A percentile compares a stretch with the other conserved stretches of the same genome.
phyloP scores from a whole-genome alignment of 1,140 invertebrate genomes.

The Dolichoris vasculosae region DNA sequence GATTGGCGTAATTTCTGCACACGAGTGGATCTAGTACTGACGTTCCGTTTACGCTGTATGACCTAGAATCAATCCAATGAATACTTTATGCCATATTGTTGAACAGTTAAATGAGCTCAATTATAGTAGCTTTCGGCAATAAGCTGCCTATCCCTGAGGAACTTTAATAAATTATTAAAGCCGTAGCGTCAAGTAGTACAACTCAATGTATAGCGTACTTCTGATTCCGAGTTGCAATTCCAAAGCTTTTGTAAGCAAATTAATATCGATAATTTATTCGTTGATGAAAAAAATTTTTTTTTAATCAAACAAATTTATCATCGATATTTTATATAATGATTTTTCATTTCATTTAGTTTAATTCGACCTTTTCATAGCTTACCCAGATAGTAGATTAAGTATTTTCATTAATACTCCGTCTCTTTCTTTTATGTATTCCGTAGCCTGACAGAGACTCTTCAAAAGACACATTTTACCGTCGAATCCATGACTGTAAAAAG shows the following conservation, averaged over 20 bases:
- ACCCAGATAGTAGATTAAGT: constrained; percentile 66
- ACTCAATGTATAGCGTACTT: background rate
- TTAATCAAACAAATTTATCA: background rate
- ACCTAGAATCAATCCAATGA: constrained; percentile 61
- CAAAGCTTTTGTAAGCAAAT: background rate
- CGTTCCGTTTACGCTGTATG: constrained; percentile 57
- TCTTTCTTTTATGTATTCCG: constrained; percentile 57
- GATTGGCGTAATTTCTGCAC: constrained; percentile 65
- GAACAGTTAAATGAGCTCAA: constrained; percentile 9
- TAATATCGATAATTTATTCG: background rate
- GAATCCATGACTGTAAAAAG: constrained; percentile 74
- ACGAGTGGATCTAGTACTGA: constrained; percentile 59
- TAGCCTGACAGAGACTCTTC: constrained; percentile 75
- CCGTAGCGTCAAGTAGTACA: background rate
- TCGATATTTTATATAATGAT: background rate
- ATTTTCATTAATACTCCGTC: constrained; percentile 69
- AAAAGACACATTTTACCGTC: constrained; percentile 76
- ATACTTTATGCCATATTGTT: constrained; percentile 23
- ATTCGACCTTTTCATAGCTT: constrained; percentile 34
- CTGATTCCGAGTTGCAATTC: too few species aligned
- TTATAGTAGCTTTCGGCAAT: background rate
- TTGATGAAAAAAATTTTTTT: background rate
- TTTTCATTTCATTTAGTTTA: background rate
- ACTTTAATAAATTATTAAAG: background rate
- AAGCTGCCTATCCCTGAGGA: background rate